phyloP scores from a whole-genome alignment of 2,797 vertebrate species.

The Manis pentadactyla region DNA sequence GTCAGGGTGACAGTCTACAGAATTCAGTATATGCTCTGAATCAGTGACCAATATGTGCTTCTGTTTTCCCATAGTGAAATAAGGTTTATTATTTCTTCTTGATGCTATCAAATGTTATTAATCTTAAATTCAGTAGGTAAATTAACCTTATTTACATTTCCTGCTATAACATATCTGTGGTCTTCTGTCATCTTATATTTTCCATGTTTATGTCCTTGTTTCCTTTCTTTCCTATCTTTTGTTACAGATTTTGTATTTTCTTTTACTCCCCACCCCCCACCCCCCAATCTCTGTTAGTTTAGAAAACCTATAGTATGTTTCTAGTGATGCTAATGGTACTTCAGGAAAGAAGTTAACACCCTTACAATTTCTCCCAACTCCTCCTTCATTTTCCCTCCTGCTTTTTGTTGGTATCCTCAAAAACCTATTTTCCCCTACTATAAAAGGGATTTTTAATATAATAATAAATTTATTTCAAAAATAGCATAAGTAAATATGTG shows the following conservation, averaged over 20 bases:
- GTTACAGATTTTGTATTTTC: background rate
- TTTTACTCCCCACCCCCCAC: background rate
- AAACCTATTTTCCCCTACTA: background rate
- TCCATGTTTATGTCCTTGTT: background rate
- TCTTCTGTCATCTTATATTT: background rate
- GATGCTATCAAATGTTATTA: background rate
- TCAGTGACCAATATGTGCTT: background rate
- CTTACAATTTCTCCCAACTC: background rate
- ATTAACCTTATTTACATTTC: background rate
- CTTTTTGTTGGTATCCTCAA: background rate
- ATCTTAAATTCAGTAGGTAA: background rate
- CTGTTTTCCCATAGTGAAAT: background rate
- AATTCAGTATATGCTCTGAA: background rate
- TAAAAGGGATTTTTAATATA: background rate
- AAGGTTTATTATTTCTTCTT: background rate
- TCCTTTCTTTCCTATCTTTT: background rate
- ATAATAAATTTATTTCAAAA: slow-evolving; percentile 40
- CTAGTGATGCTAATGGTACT: background rate
- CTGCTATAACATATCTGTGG: background rate
- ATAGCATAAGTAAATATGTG: background rate
- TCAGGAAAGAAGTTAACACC: background rate
- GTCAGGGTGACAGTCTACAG: background rate
- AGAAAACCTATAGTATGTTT: background rate
- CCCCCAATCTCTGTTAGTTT: background rate
- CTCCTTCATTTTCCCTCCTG: background rate